Conservation (phyloP, 2,113 vertebrate species). For the Rhabdornis inornatus region DNA sequence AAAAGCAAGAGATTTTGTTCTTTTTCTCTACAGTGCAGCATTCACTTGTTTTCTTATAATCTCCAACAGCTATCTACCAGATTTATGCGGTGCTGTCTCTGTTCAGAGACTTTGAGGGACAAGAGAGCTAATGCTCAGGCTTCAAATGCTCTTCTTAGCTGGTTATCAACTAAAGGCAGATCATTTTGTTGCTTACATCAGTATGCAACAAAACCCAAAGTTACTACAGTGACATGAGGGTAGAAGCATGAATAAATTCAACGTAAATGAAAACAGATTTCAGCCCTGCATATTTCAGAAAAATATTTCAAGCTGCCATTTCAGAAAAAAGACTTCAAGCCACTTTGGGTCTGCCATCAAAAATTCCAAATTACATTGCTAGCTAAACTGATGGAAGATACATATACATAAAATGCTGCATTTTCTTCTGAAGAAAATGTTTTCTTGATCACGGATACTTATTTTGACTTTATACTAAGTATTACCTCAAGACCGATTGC, state of each 20-base stretch:
- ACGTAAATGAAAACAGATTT: neutral
- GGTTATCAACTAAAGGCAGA: neutral
- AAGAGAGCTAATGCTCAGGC: neutral
- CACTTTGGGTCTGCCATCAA: neutral
- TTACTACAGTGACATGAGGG: neutral
- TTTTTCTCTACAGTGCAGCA: neutral
- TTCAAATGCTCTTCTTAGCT: neutral
- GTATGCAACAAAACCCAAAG: neutral
- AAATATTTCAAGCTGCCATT: too few species aligned
- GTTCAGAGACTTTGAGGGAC: neutral
- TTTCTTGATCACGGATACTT: neutral
- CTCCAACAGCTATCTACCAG: neutral
- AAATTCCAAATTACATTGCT: neutral
- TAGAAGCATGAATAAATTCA: neutral
- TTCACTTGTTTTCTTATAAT: conserved; percentile 3
- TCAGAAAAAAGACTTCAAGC: neutral
- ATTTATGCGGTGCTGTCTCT: neutral
- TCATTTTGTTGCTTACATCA: neutral
- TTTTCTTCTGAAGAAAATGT: neutral
- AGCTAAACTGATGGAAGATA: neutral
- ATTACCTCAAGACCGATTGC: neutral
- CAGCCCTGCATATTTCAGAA: neutral
- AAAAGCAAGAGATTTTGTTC: neutral
- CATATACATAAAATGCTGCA: neutral
- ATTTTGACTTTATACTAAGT: neutral